Conservation (phyloP, 2,797 vertebrate species). For the Selene dorsalis region DNA sequence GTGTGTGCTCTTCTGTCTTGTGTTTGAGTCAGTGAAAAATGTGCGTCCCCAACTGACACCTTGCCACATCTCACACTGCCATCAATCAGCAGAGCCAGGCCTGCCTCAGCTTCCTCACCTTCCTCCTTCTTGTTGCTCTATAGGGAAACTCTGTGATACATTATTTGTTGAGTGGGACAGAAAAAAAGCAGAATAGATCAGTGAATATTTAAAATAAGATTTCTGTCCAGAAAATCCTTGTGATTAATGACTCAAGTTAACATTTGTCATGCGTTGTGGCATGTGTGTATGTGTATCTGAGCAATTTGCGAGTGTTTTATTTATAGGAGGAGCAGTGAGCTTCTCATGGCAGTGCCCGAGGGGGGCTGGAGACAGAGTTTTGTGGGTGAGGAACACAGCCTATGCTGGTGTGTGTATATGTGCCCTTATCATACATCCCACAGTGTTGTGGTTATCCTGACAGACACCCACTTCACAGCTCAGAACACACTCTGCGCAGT, state of each 20-base stretch:
- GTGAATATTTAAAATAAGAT: conserved; percentile 35
- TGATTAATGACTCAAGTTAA: conserved; percentile 40
- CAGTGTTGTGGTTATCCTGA: conserved; percentile 63
- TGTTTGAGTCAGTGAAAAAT: conserved; percentile 68
- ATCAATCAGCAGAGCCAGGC: conserved; percentile 65
- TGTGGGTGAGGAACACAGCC: conserved; percentile 30
- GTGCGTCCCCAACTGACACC: conserved; percentile 57
- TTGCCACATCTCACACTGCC: conserved; percentile 54
- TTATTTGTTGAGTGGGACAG: conserved; percentile 41
- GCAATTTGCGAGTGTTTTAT: conserved; percentile 47
- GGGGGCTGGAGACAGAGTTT: conserved; percentile 42
- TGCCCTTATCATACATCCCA: conserved; percentile 57
- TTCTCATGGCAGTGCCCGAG: conserved; percentile 24
- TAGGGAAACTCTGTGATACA: conserved; percentile 24
- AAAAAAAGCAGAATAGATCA: conserved; percentile 6
- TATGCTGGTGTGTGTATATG: conserved; percentile 36
- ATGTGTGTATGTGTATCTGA: conserved; percentile 1
- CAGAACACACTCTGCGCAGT: conserved; percentile 66
- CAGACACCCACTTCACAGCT: conserved; percentile 76
- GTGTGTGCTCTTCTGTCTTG: conserved; percentile 49
- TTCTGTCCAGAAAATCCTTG: conserved; percentile 6
- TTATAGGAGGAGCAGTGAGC: conserved; percentile 43
- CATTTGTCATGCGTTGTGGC: conserved; percentile 17
- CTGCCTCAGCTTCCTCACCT: conserved; percentile 26
- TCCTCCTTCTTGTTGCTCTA: conserved; percentile 13